These are phyloP conservation scores for Amblyopsis rosae DNA, from an alignment of 2,113 vertebrate genomes.

Conservation along the genomic window DNA sequence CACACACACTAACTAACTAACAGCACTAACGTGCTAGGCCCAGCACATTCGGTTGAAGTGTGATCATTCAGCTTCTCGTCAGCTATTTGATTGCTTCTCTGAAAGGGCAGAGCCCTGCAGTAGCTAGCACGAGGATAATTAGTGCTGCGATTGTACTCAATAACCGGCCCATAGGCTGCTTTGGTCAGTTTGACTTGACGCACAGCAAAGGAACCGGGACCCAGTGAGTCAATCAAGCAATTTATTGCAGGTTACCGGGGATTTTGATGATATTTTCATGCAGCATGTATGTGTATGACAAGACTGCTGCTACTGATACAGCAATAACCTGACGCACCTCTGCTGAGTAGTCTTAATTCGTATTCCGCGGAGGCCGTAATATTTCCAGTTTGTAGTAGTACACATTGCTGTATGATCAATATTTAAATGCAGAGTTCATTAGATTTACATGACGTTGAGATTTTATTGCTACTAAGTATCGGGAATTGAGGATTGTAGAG, in stretches of 20 bases:
- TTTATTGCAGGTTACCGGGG: constrained; percentile 66
- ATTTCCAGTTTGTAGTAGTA: constrained; percentile 33
- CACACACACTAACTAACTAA: neutral
- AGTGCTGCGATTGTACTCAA: constrained; percentile 66
- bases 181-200: constrained; percentile 68
- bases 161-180: constrained; percentile 62
- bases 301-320: constrained; percentile 63
- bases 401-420: constrained; percentile 37
- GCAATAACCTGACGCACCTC: constrained; percentile 47
- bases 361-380: constrained; percentile 33
- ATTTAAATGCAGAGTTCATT: constrained; percentile 22
- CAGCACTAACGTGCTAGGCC: constrained; percentile 17
- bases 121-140: constrained; percentile 70
- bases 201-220: constrained; percentile 50
- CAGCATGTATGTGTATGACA: constrained; percentile 65
- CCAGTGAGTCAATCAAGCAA: constrained; percentile 66
- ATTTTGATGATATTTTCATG: constrained; percentile 68
- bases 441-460: constrained; percentile 13
- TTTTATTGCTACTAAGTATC: constrained; percentile 42
- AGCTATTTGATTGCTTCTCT: constrained; percentile 76
- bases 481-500: neutral
- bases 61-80: constrained; percentile 75
- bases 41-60: constrained; percentile 53
- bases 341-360: constrained; percentile 52
- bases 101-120: constrained; percentile 75